Conservation (phyloP, 1,140 invertebrate species). For the Cyclargus thomasi region DNA sequence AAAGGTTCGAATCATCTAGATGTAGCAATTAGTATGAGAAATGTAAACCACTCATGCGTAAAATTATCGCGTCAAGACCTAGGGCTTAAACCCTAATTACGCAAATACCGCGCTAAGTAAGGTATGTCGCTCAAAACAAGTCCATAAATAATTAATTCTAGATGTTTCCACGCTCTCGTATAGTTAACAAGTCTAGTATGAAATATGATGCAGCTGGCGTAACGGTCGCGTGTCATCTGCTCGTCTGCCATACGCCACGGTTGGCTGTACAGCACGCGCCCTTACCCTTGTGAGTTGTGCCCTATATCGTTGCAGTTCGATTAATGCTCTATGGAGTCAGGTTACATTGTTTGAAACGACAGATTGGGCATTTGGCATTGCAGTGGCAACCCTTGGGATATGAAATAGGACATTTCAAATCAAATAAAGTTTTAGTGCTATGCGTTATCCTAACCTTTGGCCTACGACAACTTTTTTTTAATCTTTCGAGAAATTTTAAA, state of each 20-base stretch:
- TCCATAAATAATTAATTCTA: neutral
- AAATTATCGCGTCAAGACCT: neutral
- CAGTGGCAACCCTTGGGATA: too few relatives aligned
- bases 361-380: too few relatives aligned
- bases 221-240: constrained; percentile 73
- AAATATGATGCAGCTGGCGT: constrained; percentile 54
- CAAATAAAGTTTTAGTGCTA: too few relatives aligned
- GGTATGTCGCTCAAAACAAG: neutral
- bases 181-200: neutral
- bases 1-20: neutral
- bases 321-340: too few relatives aligned
- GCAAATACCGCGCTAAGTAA: neutral
- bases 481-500: neutral
- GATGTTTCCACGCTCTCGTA: neutral
- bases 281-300: constrained; percentile 25
- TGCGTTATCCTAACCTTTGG: too few relatives aligned
- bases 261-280: constrained; percentile 61
- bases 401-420: too few relatives aligned
- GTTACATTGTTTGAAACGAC: too few relatives aligned
- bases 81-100: neutral
- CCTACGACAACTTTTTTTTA: neutral
- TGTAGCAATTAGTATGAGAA: neutral
- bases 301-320: neutral
- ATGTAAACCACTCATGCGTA: neutral
- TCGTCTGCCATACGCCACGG: constrained; percentile 60